These are phyloP conservation scores for Grammomys surdaster DNA, from an alignment of 2,113 vertebrate genomes.

Conservation along the genomic window DNA sequence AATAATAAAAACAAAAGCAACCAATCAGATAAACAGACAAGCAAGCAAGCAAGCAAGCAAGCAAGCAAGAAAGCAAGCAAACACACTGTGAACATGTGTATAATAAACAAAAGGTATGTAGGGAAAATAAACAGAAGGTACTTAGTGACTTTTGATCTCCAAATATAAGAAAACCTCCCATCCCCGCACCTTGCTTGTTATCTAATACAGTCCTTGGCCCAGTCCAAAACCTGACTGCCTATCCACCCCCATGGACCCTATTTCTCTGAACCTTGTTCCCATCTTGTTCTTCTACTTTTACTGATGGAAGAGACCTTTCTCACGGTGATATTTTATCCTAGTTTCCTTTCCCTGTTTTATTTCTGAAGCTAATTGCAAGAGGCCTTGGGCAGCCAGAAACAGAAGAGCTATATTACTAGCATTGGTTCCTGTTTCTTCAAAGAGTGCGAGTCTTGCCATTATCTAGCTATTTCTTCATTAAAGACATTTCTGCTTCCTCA, in stretches of 20 bases:
- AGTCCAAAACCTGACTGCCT: not conserved
- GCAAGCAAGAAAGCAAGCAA: not conserved
- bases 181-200: not conserved
- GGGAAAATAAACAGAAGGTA: conserved; percentile 29
- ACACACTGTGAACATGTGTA: not conserved
- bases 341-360: not conserved
- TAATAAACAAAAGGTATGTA: not conserved
- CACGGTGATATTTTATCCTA: conserved; percentile 34
- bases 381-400: not conserved
- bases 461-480: not conserved
- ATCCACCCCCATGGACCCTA: not conserved
- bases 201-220: not conserved
- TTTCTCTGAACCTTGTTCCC: not conserved
- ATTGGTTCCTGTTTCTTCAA: conserved; percentile 49
- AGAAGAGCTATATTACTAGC: conserved; percentile 11
- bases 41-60: not conserved
- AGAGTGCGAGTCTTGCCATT: not conserved
- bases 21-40: not conserved
- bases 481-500: not conserved
- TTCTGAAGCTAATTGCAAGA: conserved; percentile 42
- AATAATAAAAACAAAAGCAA: not conserved
- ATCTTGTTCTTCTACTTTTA: not conserved
- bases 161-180: not conserved
- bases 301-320: not conserved
- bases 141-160: not conserved